Evolutionary conservation across 2,797 vertebrate genomes (phyloP).

Genomic region (Caiman crocodilus): DNA sequence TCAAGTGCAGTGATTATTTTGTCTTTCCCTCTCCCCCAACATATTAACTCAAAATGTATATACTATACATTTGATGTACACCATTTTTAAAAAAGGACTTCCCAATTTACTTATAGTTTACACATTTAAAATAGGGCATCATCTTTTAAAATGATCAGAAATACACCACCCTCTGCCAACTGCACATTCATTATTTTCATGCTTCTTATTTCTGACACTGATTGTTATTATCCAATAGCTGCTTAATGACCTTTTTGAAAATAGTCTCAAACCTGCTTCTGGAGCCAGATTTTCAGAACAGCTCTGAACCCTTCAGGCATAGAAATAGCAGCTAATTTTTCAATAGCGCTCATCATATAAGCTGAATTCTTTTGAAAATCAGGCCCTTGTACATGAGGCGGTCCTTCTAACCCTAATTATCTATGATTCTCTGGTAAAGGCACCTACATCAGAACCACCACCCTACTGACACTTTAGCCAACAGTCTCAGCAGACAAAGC

Average conservation of each 20-base stretch:
- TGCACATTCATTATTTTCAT: not conserved
- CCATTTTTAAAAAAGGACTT: conserved; percentile 11
- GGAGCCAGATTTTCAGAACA: not conserved
- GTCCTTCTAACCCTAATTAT: not conserved
- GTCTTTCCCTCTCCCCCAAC: not conserved
- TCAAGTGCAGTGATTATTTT: conserved; percentile 1
- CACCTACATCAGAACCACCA: not conserved
- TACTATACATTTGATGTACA: not conserved
- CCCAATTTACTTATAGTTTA: not conserved
- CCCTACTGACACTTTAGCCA: conserved; percentile 27
- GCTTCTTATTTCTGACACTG: not conserved
- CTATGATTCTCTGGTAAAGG: too few relatives aligned
- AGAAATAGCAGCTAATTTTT: not conserved
- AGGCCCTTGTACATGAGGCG: not conserved
- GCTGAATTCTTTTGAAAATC: conserved; percentile 6
- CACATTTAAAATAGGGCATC: not conserved
- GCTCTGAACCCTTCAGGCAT: not conserved
- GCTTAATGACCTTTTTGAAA: conserved; percentile 12
- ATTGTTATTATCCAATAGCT: not conserved
- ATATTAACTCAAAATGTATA: not conserved
- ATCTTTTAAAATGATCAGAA: conserved; percentile 25
- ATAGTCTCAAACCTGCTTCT: not conserved
- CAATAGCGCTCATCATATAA: not conserved
- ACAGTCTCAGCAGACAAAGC: not conserved
- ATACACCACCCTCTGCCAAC: not conserved